A percentile compares a stretch with the other conserved stretches of the same genome.
Evolutionary conservation across 2,113 vertebrate species (phyloP).

Genomic region (Megalops atlanticus): DNA sequence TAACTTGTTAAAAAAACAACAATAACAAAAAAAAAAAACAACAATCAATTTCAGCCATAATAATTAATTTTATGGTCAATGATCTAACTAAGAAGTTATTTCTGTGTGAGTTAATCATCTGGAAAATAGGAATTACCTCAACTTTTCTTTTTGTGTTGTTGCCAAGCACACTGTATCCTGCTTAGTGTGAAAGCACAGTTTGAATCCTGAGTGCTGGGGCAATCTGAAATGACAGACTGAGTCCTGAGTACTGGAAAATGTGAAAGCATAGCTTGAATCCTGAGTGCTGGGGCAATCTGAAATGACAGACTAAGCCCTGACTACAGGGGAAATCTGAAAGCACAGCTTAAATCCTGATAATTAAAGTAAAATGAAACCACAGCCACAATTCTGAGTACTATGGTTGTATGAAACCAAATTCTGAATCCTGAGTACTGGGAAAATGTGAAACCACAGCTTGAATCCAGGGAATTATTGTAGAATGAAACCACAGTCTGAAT

Average conservation of each 20-base stretch:
- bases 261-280: conserved; percentile 47
- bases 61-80: conserved; percentile 68
- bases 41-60: conserved; percentile 54
- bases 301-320: neutral
- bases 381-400: too few species aligned
- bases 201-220: conserved; percentile 49
- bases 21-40: conserved; percentile 28
- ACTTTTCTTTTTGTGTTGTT: conserved; percentile 60
- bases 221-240: neutral
- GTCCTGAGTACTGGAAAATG: neutral
- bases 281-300: conserved; percentile 45
- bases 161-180: conserved; percentile 55
- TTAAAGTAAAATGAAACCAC: too few species aligned
- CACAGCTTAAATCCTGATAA: too few species aligned
- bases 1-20: conserved; percentile 28
- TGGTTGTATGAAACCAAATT: too few species aligned
- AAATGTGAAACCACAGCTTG: too few species aligned
- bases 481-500: too few species aligned
- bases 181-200: conserved; percentile 41
- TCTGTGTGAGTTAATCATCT: conserved; percentile 65
- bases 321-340: conserved; percentile 27
- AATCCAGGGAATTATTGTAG: too few species aligned
- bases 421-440: too few species aligned
- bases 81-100: conserved; percentile 63
- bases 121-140: conserved; percentile 62